Conservation (phyloP, 2,797 vertebrate genomes). For the Furcifer pardalis region DNA sequence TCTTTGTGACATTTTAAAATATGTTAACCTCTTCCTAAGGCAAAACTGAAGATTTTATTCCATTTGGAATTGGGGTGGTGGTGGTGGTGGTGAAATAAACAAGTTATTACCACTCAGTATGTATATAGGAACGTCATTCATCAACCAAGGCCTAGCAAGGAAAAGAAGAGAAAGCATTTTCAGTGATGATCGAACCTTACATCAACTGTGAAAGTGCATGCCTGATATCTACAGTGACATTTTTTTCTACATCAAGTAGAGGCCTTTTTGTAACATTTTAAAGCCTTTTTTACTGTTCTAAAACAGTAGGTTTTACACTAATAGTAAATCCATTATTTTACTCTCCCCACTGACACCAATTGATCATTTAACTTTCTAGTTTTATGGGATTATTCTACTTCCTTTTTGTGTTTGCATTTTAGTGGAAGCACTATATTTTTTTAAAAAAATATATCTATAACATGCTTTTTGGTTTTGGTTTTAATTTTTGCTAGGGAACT, state of each 20-base stretch:
- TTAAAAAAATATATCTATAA: neutral
- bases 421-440: neutral
- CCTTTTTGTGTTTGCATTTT: neutral
- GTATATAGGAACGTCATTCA: too few species aligned
- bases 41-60: neutral
- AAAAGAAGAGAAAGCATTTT: neutral
- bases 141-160: neutral
- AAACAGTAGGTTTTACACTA: too few species aligned
- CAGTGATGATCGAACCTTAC: neutral
- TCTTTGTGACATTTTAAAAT: neutral
- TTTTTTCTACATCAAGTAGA: neutral
- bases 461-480: neutral
- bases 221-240: neutral
- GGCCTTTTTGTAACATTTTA: too few species aligned
- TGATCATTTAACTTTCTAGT: too few species aligned
- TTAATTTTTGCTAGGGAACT: neutral
- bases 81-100: too few species aligned
- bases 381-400: too few species aligned
- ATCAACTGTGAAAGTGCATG: neutral
- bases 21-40: neutral
- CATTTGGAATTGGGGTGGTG: conserved; percentile 6
- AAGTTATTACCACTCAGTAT: too few species aligned
- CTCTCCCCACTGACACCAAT: too few species aligned
- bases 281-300: too few species aligned
- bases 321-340: too few species aligned